Percentiles rank a stretch among this genome's conserved stretches.
Conservation (phyloP, 2,797 vertebrate species). For the Steatocranus sp. region DNA sequence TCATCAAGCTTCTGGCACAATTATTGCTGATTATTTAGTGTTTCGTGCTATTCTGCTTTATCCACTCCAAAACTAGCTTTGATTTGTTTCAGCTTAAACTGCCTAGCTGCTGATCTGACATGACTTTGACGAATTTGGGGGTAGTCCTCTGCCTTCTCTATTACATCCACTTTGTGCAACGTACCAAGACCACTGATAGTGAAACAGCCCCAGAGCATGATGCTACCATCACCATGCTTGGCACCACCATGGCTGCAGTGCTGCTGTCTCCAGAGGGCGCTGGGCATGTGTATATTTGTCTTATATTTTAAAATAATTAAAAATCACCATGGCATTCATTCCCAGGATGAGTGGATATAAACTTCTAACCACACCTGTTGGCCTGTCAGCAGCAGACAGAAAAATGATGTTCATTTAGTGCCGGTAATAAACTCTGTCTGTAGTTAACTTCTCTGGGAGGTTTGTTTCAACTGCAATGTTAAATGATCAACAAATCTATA, state of each 20-base stretch:
- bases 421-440: background rate
- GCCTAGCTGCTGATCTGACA: background rate
- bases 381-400: background rate
- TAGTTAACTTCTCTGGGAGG: background rate
- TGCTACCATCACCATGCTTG: background rate
- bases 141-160: background rate
- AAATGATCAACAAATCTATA: background rate
- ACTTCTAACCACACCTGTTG: background rate
- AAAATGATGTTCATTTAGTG: background rate
- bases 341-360: background rate
- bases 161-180: background rate
- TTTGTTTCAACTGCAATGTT: background rate
- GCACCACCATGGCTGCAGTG: background rate
- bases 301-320: background rate
- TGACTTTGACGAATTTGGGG: background rate
- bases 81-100: background rate
- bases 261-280: rapidly evolving
- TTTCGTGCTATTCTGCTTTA: background rate
- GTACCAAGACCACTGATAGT: background rate
- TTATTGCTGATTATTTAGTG: background rate
- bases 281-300: background rate
- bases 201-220: background rate
- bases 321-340: background rate
- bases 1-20: background rate
- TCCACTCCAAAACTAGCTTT: background rate